Percentiles rank a stretch among this genome's conserved stretches.
Conservation (phyloP, 1,140 invertebrate genomes). For the Dreissena rostriformis region DNA sequence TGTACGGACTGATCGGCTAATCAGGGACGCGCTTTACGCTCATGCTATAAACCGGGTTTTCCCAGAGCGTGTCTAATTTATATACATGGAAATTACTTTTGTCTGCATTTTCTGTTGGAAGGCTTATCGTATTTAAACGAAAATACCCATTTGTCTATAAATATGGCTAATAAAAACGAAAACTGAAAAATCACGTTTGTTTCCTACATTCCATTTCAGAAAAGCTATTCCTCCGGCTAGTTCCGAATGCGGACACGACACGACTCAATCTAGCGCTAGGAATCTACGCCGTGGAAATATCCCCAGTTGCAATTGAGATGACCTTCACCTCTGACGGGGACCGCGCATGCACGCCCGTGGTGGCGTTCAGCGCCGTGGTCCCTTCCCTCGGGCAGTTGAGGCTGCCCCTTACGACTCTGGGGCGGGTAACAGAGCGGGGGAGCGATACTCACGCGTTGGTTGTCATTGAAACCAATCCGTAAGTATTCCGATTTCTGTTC, state of each 20-base stretch:
- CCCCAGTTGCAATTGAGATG: conserved; percentile 4
- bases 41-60: background rate
- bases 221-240: conserved; percentile 3
- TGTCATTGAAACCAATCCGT: conserved; percentile 34
- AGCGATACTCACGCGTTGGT: background rate
- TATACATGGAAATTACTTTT: background rate
- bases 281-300: conserved; percentile 7
- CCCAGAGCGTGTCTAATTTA: background rate
- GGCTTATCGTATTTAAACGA: background rate
- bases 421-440: conserved; percentile 8
- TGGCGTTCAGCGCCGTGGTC: conserved; percentile 16
- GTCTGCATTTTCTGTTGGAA: background rate
- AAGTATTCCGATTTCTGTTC: background rate
- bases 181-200: background rate
- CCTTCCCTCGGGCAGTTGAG: background rate
- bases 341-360: conserved; percentile 31
- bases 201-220: conserved; percentile 15
- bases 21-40: no score
- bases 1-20: no score
- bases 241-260: background rate
- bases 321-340: conserved; percentile 1
- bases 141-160: background rate
- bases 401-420: conserved; percentile 29
- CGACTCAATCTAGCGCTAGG: background rate
- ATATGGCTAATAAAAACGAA: background rate